phyloP scores from a whole-genome alignment of 2,113 vertebrate genomes.

The Osmerus mordax region DNA sequence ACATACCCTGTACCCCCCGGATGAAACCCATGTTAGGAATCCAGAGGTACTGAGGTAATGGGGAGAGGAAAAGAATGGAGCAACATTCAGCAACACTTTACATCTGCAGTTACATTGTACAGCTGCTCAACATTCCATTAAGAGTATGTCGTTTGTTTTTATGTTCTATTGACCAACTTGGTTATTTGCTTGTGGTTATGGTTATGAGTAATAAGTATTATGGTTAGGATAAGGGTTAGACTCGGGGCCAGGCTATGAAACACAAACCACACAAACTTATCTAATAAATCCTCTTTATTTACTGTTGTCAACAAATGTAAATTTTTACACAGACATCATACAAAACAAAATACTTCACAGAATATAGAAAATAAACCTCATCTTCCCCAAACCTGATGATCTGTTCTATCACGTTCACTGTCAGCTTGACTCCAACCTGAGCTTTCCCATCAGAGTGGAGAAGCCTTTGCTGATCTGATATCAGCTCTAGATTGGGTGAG shows the following conservation, averaged over 20 bases:
- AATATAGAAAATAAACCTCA: slow-evolving; percentile 22
- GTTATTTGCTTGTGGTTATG: too few relatives aligned
- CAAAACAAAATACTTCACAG: slow-evolving; percentile 29
- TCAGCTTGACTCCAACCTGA: not conserved
- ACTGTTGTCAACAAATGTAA: slow-evolving; percentile 15
- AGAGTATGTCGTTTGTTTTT: too few relatives aligned
- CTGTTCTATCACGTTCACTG: not conserved
- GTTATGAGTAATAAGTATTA: too few relatives aligned
- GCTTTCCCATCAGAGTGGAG: not conserved
- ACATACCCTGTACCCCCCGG: not conserved
- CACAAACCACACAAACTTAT: too few relatives aligned
- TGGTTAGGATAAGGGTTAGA: too few relatives aligned
- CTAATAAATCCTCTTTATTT: not conserved
- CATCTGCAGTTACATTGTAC: too few relatives aligned
- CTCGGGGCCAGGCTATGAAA: too few relatives aligned
- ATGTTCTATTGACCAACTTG: too few relatives aligned
- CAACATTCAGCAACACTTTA: too few relatives aligned
- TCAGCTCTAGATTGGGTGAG: slow-evolving; percentile 31
- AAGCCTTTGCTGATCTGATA: not conserved
- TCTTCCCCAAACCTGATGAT: slow-evolving; percentile 16
- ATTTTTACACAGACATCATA: not conserved
- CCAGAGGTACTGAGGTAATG: not conserved
- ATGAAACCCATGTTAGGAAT: too few relatives aligned
- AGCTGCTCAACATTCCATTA: too few relatives aligned
- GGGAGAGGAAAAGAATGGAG: not conserved